Evolutionary conservation across 2,113 vertebrate species (phyloP), one percentile per base, ranked within the genome.

Genomic region (Malurus elegans): DNA sequence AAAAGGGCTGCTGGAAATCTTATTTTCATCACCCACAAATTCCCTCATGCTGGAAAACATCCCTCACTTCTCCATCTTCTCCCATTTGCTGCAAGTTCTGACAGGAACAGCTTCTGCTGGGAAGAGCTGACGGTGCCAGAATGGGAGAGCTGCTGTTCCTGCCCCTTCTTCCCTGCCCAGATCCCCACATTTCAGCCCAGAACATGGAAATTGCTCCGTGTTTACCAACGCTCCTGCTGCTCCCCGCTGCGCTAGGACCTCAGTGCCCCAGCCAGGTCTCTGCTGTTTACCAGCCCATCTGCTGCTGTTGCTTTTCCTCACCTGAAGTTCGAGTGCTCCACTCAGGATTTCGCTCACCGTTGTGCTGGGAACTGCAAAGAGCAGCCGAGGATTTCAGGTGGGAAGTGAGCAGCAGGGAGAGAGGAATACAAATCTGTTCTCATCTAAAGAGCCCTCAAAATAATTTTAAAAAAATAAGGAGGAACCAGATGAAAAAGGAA

Each of bases 41-140:
- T 79, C 88, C 85, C 92, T 74, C 78, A 93, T 94, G 90, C 79
- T 96, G 95, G 89, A 97, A 97, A 97, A 92, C 13, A 6, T 82
- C 79, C 25, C 57, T 79, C 93, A 31, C 86, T 88, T 96, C 90
- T 92, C 95, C 56, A 18, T 74, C 90, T 85, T 73, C 92, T 96
- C 91, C 94, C 86, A 86, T 96, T 95, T 92, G 80, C 94, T 95
- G 66, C 97, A 97, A 94, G 97, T 97, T 96, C 93, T 89, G 96
- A 97, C 97, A 95, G 0, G 94, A 98, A 85, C 92, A 83, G 87
- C 82, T 94, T 82, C 94, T 95, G 90, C 88, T 89, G 94, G 91
- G 95, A 96, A 92, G 57, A 95, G 96, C 96, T 94, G 95, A 88
- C 64, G 56, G 64, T 70, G 85, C 90, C 79, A 93, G 86, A 86